These are phyloP conservation scores for Bryconaethiops microstoma DNA, from an alignment of 2,797 vertebrate species.

Conservation along the genomic window DNA sequence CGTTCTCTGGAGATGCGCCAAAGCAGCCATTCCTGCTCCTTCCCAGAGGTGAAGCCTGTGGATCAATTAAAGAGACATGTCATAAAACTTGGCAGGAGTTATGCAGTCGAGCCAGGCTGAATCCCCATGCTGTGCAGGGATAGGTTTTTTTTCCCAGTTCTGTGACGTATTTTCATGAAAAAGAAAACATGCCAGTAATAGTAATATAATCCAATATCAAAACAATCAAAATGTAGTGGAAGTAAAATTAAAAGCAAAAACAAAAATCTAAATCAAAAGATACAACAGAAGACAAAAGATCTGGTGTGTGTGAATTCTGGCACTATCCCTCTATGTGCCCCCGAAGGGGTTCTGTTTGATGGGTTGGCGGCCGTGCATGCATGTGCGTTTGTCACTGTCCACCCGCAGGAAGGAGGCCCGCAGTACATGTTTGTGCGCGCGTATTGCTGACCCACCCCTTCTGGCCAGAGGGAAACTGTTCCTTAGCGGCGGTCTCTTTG, in stretches of 20 bases:
- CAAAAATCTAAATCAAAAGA: not conserved
- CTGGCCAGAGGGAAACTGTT: slow-evolving; percentile 79
- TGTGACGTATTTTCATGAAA: slow-evolving; percentile 1
- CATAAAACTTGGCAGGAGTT: slow-evolving; percentile 20
- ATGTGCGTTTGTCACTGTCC: slow-evolving; percentile 71
- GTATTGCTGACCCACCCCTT: slow-evolving; percentile 73
- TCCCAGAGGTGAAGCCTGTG: slow-evolving; percentile 68
- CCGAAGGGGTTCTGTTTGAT: slow-evolving; percentile 28
- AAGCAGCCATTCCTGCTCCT: slow-evolving; percentile 71
- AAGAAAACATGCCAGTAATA: not conserved
- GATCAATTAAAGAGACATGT: slow-evolving; percentile 69
- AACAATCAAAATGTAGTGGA: not conserved
- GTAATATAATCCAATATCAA: not conserved
- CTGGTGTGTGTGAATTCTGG: slow-evolving; percentile 27
- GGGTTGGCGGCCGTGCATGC: slow-evolving; percentile 40
- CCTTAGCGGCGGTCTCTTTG: slow-evolving; percentile 82
- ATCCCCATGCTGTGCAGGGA: not conserved
- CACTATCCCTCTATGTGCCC: slow-evolving; percentile 24
- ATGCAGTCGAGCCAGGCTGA: slow-evolving; percentile 9
- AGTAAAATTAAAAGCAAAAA: not conserved
- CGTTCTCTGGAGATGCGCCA: slow-evolving; percentile 73
- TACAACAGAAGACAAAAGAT: not conserved
- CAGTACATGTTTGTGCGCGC: slow-evolving; percentile 71
- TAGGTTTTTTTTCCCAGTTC: not conserved
- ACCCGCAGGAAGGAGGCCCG: slow-evolving; percentile 77